These are phyloP conservation scores for Siderastrea siderea DNA, from an alignment of 92 coral and sea anemone species.

Conservation along the genomic window DNA sequence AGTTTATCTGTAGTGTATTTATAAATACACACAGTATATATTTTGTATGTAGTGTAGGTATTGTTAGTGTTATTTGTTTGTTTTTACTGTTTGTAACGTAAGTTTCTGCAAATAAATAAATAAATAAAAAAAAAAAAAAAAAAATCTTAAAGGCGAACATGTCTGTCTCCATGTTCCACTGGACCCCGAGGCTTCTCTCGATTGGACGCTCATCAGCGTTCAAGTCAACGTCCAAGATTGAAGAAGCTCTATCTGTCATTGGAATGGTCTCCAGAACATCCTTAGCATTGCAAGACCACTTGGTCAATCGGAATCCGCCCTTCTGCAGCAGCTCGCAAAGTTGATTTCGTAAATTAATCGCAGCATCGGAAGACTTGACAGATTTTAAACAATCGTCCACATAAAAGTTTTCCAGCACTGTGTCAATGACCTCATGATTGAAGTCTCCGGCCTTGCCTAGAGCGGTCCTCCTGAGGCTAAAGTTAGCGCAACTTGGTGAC, in stretches of 20 bases:
- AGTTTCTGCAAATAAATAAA: no score
- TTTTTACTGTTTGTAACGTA: no score
- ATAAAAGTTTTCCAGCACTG: slow-evolving; percentile 1
- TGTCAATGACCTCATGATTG: background rate
- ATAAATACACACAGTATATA: no score
- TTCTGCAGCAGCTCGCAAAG: background rate
- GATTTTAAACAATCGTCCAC: slow-evolving; percentile 26
- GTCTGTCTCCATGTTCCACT: slow-evolving; percentile 8
- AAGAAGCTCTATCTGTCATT: background rate
- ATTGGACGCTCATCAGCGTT: background rate
- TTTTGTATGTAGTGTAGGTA: no score
- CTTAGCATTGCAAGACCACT: background rate
- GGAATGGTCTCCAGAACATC: background rate
- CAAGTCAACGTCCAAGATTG: background rate
- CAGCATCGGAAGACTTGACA: background rate
- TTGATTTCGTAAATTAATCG: background rate
- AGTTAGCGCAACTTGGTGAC: slow-evolving; percentile 45
- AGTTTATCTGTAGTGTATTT: no score
- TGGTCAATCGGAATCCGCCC: background rate
- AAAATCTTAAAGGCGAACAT: background rate
- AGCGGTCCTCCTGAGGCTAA: slow-evolving; percentile 27
- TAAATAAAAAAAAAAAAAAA: no score
- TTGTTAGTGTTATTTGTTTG: no score
- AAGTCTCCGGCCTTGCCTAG: background rate
- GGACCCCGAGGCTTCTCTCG: background rate